Evolutionary conservation across 2,888 invertebrate genomes (phyloP).

Genomic region (Rhagophthalmus giganteus): DNA sequence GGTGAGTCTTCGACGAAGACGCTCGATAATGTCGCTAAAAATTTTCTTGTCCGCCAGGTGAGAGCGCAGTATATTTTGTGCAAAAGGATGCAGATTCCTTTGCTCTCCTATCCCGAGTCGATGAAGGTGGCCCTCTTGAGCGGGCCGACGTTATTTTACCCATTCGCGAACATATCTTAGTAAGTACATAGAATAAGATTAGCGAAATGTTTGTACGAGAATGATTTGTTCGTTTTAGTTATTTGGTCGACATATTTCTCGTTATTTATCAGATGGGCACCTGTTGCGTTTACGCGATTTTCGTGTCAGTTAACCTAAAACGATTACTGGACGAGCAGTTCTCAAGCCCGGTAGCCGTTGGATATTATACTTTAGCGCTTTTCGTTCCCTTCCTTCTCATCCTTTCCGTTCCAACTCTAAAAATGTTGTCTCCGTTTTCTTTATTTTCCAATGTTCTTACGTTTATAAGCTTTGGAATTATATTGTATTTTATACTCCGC

Average conservation of each 20-base stretch:
- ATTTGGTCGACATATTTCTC: constrained; percentile 72
- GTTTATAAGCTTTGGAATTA: constrained; percentile 79
- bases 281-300: constrained; percentile 95
- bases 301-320: constrained; percentile 57
- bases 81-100: constrained; percentile 68
- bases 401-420: constrained; percentile 82
- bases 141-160: constrained; percentile 69
- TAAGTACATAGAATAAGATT: constrained; percentile 3
- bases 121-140: constrained; percentile 76
- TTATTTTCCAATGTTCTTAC: constrained; percentile 86
- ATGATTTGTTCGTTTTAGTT: constrained; percentile 59
- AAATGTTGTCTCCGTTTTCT: constrained; percentile 87
- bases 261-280: constrained; percentile 92
- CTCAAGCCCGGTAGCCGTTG: constrained; percentile 33
- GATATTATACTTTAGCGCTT: constrained; percentile 48
- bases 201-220: background rate
- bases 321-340: constrained; percentile 47
- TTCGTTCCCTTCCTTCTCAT: constrained; percentile 71
- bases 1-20: constrained; percentile 61
- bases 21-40: background rate
- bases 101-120: constrained; percentile 73
- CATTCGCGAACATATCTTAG: constrained; percentile 58
- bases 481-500: constrained; percentile 82
- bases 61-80: constrained; percentile 63
- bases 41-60: constrained; percentile 6